A percentile compares a stretch with the other conserved stretches of the same genome.
These are phyloP conservation scores for Parotocinclus haroldoi DNA, from an alignment of 2,797 vertebrate species.

Conservation along the genomic window DNA sequence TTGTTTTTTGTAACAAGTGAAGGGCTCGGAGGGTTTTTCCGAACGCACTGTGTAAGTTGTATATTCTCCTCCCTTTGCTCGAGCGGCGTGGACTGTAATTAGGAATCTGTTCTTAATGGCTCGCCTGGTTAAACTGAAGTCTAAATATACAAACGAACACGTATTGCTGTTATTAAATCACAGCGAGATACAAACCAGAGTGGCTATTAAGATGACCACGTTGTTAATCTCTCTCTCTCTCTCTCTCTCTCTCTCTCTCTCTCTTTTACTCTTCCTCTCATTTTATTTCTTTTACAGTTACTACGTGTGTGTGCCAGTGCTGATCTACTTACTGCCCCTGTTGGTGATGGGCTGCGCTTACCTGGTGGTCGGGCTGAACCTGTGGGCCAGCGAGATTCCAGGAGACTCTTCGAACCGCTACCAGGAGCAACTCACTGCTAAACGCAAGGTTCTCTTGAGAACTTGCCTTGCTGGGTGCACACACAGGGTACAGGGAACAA, in stretches of 20 bases:
- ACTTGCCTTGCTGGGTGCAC: not conserved
- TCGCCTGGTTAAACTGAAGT: too few relatives aligned
- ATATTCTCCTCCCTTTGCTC: too few relatives aligned
- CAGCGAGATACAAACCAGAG: too few relatives aligned
- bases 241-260: not conserved
- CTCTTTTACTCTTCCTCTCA: not conserved
- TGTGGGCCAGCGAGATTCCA: constrained; percentile 94
- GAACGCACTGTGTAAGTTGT: too few relatives aligned
- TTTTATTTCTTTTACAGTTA: constrained; percentile 75
- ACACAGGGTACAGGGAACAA: not conserved
- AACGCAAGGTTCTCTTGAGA: constrained; percentile 80
- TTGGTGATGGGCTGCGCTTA: constrained; percentile 93
- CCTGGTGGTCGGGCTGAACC: constrained; percentile 84
- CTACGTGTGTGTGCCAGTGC: constrained; percentile 82
- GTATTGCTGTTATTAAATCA: too few relatives aligned
- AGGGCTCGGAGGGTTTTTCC: too few relatives aligned
- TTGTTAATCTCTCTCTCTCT: not conserved
- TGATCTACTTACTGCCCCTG: constrained; percentile 92
- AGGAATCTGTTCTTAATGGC: too few relatives aligned
- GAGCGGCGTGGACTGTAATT: too few relatives aligned
- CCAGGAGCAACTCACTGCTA: constrained; percentile 91
- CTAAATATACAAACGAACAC: too few relatives aligned
- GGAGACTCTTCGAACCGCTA: constrained; percentile 93
- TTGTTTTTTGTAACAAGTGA: too few relatives aligned
- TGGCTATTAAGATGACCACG: too few relatives aligned